Evolutionary conservation across 2,113 vertebrate genomes (phyloP), one percentile per base, ranked within the genome.

Genomic region (Forbesichthys papilliferus): DNA sequence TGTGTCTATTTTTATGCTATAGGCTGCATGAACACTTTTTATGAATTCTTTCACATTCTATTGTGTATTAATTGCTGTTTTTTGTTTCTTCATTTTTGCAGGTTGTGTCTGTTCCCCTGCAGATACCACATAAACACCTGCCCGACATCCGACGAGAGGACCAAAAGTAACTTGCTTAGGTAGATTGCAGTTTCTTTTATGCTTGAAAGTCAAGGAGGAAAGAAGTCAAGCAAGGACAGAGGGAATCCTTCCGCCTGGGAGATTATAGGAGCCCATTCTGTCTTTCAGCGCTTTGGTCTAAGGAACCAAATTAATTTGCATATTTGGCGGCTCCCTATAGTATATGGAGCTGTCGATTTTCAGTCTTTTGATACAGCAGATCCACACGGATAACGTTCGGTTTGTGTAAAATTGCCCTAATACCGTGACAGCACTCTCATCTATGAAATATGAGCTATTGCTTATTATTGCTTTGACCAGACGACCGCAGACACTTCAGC

Each of bases 381-480:
- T 12, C 42, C 55, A 34, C 27, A 55, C 49, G 9, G 0, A 71
- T 56, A 74, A 69, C 16, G 64, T 53, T 78, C 46, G 59, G 64
- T 46, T 73, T 46, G 54, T 53, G 65, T 62, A 20, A 47, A 54
- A 53, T 62, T 78, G 75, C 66, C 66, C 34, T 68, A 71, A 11
- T 42, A 57, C 61, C 64, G 68, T 71, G 57, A 68, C 48, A 65
- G 36, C 42, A 73, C 58, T n/a, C 48, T 80, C 60, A 83, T 86
- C 87, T 84, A 90, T 89, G 86, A 89, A 86, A 84, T 79, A 80
- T 61, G 81, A 81, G 62, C 27, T 68, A 18, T 62, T 56, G 56
- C 62, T 34, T 68, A 34, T 6, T 60, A 64, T 71, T 83, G 47
- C 68, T 75, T 71, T 59, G 61, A 16, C 68, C 69, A 47, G 54